Evolutionary conservation across 2,797 vertebrate species (phyloP).

Genomic region (Hapalemur alaotrensis): DNA sequence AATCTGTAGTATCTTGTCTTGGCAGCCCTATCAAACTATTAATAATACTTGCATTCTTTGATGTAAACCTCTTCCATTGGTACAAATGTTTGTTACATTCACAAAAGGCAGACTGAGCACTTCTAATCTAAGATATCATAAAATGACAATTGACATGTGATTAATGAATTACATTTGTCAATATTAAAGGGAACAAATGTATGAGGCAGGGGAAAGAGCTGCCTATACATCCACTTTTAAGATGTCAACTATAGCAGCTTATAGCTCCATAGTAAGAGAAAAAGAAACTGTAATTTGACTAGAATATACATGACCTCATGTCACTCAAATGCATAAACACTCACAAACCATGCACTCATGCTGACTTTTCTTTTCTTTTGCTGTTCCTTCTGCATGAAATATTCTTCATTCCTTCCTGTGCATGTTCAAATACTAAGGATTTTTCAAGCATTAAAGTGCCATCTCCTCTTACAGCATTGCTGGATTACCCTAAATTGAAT

Average conservation of each 20-base stretch:
- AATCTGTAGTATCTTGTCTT: background rate
- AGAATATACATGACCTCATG: background rate
- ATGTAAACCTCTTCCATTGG: background rate
- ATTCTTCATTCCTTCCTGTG: background rate
- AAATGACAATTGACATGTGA: background rate
- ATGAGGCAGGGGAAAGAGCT: background rate
- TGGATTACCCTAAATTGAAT: background rate
- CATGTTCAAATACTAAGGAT: background rate
- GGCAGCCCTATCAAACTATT: background rate
- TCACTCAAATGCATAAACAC: background rate
- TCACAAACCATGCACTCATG: background rate
- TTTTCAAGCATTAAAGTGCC: background rate
- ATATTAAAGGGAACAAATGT: background rate
- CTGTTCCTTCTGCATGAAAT: background rate
- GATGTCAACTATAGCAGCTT: background rate
- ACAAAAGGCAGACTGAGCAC: background rate
- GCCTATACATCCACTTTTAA: background rate
- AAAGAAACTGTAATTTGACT: background rate
- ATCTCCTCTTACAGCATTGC: background rate
- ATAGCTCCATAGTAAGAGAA: background rate
- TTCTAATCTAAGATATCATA: background rate
- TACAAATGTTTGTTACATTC: background rate
- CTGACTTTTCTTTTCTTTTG: background rate
- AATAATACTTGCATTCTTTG: background rate
- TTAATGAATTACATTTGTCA: background rate